Base-by-base conservation (phyloP, 2,888 invertebrate genomes). In the Pollenia labialis region DNA sequence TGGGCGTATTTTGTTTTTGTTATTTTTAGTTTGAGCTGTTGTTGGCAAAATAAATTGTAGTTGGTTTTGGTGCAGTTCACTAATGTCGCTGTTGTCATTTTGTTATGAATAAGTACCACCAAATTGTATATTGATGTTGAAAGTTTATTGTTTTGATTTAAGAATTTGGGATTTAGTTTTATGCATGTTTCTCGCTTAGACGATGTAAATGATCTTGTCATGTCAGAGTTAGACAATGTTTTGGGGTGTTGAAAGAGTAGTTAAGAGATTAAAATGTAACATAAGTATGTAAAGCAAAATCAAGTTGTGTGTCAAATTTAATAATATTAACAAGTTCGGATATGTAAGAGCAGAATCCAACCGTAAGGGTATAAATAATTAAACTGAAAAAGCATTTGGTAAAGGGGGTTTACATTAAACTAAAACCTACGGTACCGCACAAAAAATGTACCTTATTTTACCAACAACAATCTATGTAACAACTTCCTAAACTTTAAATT, bases 121-220 rank as follows among this genome's bases (percentile, higher is more conserved):
- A 48, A 68, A 56, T 32, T 32, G 32, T 74, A 44, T 54, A 60
- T 85, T 74, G 46, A 58, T 74, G 69, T 54, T 74, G 46, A 68
- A 68, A 54, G 68, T 42, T 76, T 64, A 60, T 81, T 81, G 68
- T 48, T 79, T 79, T 68, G 79, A 68, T 82, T 74, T 64, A 14
- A 52, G 74, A 79, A 62, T 72, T 58, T 72, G 44, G 40, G 46
- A 62, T 68, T 62, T 62, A 16, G 23, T 68, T 58, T 56, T 18
- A 18, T 50, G 40, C 40, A 10, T 18, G 12, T 56, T 16, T 72
- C 16, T 46, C 46, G 72, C 16, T 46, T 44, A 68, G 14, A 60
- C 8, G 44, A n/a, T 60, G 66, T 68, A 60, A 74, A 23, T 74
- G 72, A 84, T 84, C 66, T 56, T 52, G 18, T 23, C 46, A 48